Percentiles rank a stretch among this genome's conserved stretches.
These are phyloP conservation scores for Leucoraja ocellata DNA, from an alignment of 2,797 vertebrate genomes.

Conservation along the genomic window DNA sequence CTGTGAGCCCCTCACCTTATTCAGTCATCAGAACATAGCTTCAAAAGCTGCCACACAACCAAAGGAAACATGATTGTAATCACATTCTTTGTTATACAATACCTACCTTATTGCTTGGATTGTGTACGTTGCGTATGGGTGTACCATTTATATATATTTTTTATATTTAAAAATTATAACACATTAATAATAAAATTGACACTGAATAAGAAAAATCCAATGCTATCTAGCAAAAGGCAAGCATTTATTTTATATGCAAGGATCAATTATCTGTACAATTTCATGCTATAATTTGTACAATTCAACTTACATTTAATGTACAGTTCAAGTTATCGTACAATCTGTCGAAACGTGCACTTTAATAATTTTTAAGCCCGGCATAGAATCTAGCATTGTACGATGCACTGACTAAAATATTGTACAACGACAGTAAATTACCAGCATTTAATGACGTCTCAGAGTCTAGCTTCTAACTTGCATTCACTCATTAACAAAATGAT, in stretches of 20 bases:
- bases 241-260: slow-evolving; percentile 51
- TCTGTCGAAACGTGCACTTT: slow-evolving; percentile 51
- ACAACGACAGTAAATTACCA: slow-evolving; percentile 35
- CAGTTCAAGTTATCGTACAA: slow-evolving; percentile 55
- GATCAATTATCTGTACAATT: slow-evolving; percentile 49
- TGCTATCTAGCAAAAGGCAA: slow-evolving; percentile 16
- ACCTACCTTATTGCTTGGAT: not conserved
- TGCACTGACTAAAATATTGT: slow-evolving; percentile 39
- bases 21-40: not conserved
- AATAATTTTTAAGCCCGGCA: slow-evolving; percentile 23
- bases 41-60: not conserved
- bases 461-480: not conserved
- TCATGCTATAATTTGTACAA: slow-evolving; percentile 44
- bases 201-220: slow-evolving; percentile 21
- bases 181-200: slow-evolving; percentile 8
- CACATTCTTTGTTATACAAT: not conserved
- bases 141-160: slow-evolving; percentile 41
- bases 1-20: not conserved
- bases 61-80: not conserved
- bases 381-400: not conserved
- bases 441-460: not conserved
- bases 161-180: slow-evolving; percentile 46
- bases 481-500: slow-evolving; percentile 32
- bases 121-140: not conserved
- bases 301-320: slow-evolving; percentile 44